Evolutionary conservation across 2,797 vertebrate genomes (phyloP), one percentile per base, ranked within the genome.

Genomic region (Zalophus californianus): DNA sequence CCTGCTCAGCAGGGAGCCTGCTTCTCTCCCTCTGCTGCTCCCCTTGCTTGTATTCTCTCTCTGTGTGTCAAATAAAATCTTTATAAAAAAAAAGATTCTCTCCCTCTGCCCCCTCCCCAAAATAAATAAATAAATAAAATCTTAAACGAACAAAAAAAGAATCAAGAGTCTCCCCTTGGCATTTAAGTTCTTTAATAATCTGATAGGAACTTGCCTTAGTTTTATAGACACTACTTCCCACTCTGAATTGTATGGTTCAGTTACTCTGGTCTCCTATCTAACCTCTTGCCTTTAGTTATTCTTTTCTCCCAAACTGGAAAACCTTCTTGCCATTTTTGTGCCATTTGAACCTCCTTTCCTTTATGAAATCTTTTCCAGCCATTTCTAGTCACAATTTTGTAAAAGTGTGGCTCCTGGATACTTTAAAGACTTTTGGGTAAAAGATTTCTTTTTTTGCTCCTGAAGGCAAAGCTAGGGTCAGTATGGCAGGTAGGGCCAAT

Each of bases 151-250:
- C 64, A 66, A 68, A n/a, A 44, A 70, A 95, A 92, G 44, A 91
- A 54, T 85, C 6, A 32, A 38, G 78, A 90, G 7, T 62, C 16
- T 85, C 60, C 72, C 21, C 41, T 89, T 89, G 79, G 25, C 44
- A 25, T 92, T 93, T 78, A 90, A 52, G 16, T 78, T 83, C 58
- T 94, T 94, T 86, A 72, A 77, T 89, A 89, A 82, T 83, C n/a
- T 82, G 32, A 18, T 82, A 13, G 32, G 25, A 84, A 89, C 35
- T 72, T 96, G 70, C 4, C n/a, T 84, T 83, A 50, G 62, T 90
- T 60, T 89, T 82, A 41, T 0, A 41, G 3, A 86, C 29, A 60
- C 2, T 85, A 8, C 44, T 91, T 86, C 16, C 48, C 35, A 52
- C 1, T 92, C 52, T 90, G 50, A 73, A 66, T 66, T 66, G 9